A percentile compares a stretch with the other conserved stretches of the same genome.
These are phyloP conservation scores for Drosophila punjabiensis DNA, from an alignment of 1,140 invertebrate species.

Conservation along the genomic window DNA sequence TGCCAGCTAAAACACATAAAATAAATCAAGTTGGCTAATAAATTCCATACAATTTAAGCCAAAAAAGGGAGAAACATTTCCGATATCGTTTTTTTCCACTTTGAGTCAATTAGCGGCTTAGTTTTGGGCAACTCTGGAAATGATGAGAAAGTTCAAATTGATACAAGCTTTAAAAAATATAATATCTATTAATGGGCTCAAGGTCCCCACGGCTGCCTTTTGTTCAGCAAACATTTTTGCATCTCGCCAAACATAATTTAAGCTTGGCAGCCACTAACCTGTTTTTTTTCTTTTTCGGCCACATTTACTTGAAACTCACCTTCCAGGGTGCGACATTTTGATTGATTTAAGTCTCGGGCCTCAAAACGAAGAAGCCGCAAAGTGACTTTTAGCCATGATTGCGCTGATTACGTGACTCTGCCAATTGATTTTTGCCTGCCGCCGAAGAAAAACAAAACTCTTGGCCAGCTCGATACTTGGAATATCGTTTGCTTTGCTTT, in stretches of 20 bases:
- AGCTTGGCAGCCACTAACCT: conserved; percentile 8
- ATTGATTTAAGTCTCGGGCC: conserved; percentile 38
- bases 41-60: conserved; percentile 18
- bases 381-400: conserved; percentile 69
- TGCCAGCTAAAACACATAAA: not conserved
- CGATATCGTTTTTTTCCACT: conserved; percentile 6
- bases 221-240: conserved; percentile 31
- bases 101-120: conserved; percentile 23
- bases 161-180: conserved; percentile 13
- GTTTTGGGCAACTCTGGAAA: conserved; percentile 19
- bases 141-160: conserved; percentile 33
- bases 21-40: conserved; percentile 27
- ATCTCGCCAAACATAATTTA: conserved; percentile 44
- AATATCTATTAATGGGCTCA: conserved; percentile 39
- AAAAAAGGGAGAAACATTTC: conserved; percentile 13
- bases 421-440: conserved; percentile 68
- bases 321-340: conserved; percentile 51
- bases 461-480: conserved; percentile 11
- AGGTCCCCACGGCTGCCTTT: conserved; percentile 17
- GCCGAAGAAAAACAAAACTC: conserved; percentile 41
- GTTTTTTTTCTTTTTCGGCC: conserved; percentile 10
- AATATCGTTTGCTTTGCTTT: conserved; percentile 26
- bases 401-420: conserved; percentile 80
- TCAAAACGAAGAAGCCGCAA: conserved; percentile 43
- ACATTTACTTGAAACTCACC: conserved; percentile 4